Evolutionary conservation across 2,113 vertebrate species (phyloP).

Genomic region (Antennarius striatus): DNA sequence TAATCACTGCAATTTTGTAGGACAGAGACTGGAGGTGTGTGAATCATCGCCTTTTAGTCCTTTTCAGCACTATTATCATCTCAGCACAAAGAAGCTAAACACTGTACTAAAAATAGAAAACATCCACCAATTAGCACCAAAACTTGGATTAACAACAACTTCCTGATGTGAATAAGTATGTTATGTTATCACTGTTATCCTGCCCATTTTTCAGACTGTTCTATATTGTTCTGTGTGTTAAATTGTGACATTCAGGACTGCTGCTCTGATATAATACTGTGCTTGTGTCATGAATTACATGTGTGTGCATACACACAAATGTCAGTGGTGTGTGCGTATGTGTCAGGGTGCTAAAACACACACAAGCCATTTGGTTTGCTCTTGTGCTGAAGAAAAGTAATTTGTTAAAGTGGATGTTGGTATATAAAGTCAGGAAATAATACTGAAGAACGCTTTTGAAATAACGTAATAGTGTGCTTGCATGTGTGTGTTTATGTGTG

Average conservation of each 20-base stretch:
- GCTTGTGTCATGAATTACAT: slow-evolving; percentile 29
- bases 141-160: too few relatives aligned
- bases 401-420: too few relatives aligned
- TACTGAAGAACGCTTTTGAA: too few relatives aligned
- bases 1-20: not conserved
- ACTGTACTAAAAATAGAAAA: slow-evolving; percentile 54
- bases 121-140: slow-evolving; percentile 8
- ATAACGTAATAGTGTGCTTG: too few relatives aligned
- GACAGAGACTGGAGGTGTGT: slow-evolving; percentile 6
- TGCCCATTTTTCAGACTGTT: too few relatives aligned
- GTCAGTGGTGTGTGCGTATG: too few relatives aligned
- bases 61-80: slow-evolving; percentile 56
- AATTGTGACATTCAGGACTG: not conserved
- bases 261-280: slow-evolving; percentile 28
- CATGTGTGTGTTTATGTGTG: not conserved
- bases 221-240: too few relatives aligned
- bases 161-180: too few relatives aligned
- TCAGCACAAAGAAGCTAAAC: slow-evolving; percentile 50
- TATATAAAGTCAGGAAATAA: too few relatives aligned
- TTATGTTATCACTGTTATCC: too few relatives aligned
- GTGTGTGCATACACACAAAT: slow-evolving; percentile 1
- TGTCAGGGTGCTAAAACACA: too few relatives aligned
- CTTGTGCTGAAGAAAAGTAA: slow-evolving; percentile 1
- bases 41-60: slow-evolving; percentile 35
- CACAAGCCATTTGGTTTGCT: too few relatives aligned